Evolutionary conservation across 2,113 vertebrate species (phyloP), one percentile per base, ranked within the genome.

Genomic region (Apodemus sylvaticus): DNA sequence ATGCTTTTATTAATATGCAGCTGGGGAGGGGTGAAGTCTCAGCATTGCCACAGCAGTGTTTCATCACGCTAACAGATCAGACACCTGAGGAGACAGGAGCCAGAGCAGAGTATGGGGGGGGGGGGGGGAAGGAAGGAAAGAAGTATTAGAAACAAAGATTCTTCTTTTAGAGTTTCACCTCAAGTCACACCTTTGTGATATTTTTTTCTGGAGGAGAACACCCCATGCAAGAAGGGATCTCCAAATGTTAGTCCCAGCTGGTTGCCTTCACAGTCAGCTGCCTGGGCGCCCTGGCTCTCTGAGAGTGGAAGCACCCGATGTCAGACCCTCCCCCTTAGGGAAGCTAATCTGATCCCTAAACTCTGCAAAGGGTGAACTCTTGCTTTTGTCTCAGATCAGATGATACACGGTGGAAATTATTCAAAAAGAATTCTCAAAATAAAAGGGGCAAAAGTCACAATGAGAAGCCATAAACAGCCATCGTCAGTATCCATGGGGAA

Each of bases 381-480:
- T 60, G 24, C 34, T 60, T 93, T 86, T 77, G 45, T 48, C 55
- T 94, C 62, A 5, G 39, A 53, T 70, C 17, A 51, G 70, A 58
- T 87, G 48, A 64, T 31, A 12, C 8, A 42, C 48, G 39, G 31
- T 71, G 85, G 86, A 87, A 87, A 87, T 70, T 87, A 81, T 86
- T 93, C 76, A 87, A 79, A 88, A 79, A 19, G 42, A 93, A 90
- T 83, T 91, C 70, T 94, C 68, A 26, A 85, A 85, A 58, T 60
- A 60, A 68, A 82, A 92, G 34, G 48, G 39, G 24, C 89, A 73
- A 64, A 82, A 92, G 93, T 20, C 64, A 86, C 73, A 78, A 55
- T 36, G 45, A 82, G 64, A 94, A 91, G 74, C 51, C 26, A 64
- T 51, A 86, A 94, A 90, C 48, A 86, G 22, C 16, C 34, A 5